Evolutionary conservation across 2,113 vertebrate species (phyloP), one percentile per base, ranked within the genome.

Genomic region (Falcunculus frontatus): DNA sequence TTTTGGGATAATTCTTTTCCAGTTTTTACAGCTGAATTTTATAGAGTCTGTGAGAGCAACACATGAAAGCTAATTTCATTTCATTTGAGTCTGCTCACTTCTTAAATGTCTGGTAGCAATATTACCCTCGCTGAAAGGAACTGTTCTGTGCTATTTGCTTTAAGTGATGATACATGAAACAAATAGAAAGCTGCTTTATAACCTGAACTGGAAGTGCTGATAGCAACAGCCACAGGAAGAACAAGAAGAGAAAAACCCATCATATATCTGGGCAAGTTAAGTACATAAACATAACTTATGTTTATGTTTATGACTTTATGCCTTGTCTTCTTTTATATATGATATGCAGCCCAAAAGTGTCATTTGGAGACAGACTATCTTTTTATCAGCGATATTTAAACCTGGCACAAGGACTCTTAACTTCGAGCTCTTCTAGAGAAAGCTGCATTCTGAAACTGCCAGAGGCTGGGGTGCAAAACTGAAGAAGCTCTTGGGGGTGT

Each of bases 361-460:
- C 76, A 93, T 69, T 79, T 96, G 19, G 55, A 93, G 79, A 96
- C 63, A 96, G 73, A 72, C 60, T 90, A 5, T 91, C 52, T 67
- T 94, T 95, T 96, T 47, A 55, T 82, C 29, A 73, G 63, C 16
- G 12, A 16, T 87, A 44, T 88, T 32, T 95, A 93, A 95, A 88
- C 37, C n/a, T 88, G 90, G 47, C 87, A 39, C 35, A 93, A 68
- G 67, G 80, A 73, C 68, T 50, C 53, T 56, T 80, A 63, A 76
- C 19, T 84, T 92, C 1, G 13, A 94, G 72, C 78, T 76, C 30
- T 87, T 62, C 60, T 84, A 46, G 76, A 65, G 68, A 93, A 95
- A 73, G 35, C 37, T 77, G 46, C 57, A 9, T 56, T 85, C 67
- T 85, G 53, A 84, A 84, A 73, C 17, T 81, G 72, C 84, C 84